These are phyloP conservation scores for Papio anubis DNA, from an alignment of 2,113 vertebrate genomes.

Conservation along the genomic window DNA sequence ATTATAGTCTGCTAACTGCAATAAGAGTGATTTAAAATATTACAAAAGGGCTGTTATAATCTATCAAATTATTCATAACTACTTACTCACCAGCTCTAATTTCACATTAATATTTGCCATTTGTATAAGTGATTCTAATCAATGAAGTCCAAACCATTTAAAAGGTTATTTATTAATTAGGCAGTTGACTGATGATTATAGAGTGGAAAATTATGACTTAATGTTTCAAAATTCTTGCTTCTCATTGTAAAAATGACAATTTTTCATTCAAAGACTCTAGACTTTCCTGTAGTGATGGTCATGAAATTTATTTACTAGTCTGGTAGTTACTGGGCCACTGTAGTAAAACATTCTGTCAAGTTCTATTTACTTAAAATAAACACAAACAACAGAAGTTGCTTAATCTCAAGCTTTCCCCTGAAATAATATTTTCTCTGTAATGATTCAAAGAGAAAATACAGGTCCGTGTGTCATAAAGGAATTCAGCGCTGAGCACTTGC, in stretches of 20 bases:
- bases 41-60: constrained; percentile 47
- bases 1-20: background rate
- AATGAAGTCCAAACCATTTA: constrained; percentile 62
- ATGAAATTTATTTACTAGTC: background rate
- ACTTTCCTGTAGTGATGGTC: constrained; percentile 14
- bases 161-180: constrained; percentile 71
- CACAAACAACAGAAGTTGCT: constrained; percentile 26
- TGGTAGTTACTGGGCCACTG: background rate
- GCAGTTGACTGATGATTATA: constrained; percentile 63
- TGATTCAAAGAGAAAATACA: constrained; percentile 38
- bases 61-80: constrained; percentile 59
- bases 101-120: constrained; percentile 55
- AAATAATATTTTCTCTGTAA: constrained; percentile 11
- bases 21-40: constrained; percentile 53
- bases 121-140: constrained; percentile 59
- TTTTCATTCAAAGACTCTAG: background rate
- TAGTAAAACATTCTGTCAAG: constrained; percentile 47
- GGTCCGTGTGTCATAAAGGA: background rate
- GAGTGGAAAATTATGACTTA: background rate
- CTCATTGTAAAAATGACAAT: constrained; percentile 16
- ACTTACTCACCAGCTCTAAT: constrained; percentile 35
- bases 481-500: background rate
- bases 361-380: constrained; percentile 63
- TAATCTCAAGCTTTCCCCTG: constrained; percentile 39
- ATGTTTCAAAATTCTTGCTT: constrained; percentile 31